These are phyloP conservation scores for Pristis pectinata DNA, from an alignment of 2,797 vertebrate species.

Conservation along the genomic window DNA sequence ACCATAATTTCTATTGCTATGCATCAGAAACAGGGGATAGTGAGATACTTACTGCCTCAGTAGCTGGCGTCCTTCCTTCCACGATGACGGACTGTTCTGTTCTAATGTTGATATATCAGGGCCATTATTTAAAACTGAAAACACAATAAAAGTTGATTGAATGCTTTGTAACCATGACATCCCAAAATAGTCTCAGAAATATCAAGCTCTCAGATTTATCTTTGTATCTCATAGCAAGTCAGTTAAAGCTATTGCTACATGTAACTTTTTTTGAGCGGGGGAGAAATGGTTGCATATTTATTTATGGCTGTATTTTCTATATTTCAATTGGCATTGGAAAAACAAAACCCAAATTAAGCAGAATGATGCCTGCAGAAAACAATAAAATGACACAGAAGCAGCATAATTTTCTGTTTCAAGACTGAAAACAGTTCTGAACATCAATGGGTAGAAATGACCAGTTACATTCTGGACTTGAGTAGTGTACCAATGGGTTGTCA, in stretches of 20 bases:
- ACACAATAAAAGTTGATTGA: slow-evolving; percentile 53
- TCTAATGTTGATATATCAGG: slow-evolving; percentile 68
- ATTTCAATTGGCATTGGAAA: not conserved
- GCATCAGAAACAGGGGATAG: not conserved
- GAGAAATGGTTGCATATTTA: not conserved
- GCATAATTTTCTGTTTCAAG: not conserved
- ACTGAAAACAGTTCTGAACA: not conserved
- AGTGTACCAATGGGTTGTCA: too few relatives aligned
- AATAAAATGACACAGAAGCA: not conserved
- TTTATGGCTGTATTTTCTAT: not conserved
- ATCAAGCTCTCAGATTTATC: not conserved
- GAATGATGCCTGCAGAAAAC: not conserved
- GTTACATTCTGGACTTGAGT: not conserved
- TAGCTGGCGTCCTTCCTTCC: slow-evolving; percentile 85
- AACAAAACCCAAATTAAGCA: too few relatives aligned
- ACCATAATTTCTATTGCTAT: not conserved
- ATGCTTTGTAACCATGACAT: not conserved
- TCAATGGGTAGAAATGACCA: not conserved
- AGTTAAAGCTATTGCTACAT: not conserved
- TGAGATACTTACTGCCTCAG: slow-evolving; percentile 72
- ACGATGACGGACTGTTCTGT: slow-evolving; percentile 75
- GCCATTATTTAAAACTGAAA: slow-evolving; percentile 61
- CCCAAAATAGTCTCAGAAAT: not conserved
- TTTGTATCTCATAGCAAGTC: not conserved
- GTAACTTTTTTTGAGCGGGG: not conserved